A percentile compares a stretch with the other conserved stretches of the same genome.
Evolutionary conservation across 2,797 vertebrate species (phyloP).

Genomic region (Halcyon chelicuti): DNA sequence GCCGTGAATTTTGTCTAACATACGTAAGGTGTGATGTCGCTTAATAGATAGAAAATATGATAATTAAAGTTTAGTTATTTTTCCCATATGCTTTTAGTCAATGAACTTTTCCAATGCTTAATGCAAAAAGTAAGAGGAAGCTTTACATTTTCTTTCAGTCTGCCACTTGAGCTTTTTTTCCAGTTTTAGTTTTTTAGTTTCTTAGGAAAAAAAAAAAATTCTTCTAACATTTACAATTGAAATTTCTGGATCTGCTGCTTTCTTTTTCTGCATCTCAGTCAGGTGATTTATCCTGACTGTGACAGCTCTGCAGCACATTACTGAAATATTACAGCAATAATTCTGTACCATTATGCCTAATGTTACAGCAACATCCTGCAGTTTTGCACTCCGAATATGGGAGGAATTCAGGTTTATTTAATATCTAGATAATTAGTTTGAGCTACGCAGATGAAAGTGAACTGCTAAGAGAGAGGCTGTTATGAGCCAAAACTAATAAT

Average conservation of each 20-base stretch:
- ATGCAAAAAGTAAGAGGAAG: not conserved
- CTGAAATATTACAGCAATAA: conserved; percentile 67
- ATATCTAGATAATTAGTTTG: conserved; percentile 26
- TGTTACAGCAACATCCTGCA: conserved; percentile 41
- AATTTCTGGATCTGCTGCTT: not conserved
- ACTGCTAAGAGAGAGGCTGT: not conserved
- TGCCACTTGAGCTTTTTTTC: not conserved
- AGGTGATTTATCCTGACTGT: conserved; percentile 14
- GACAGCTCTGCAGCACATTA: conserved; percentile 20
- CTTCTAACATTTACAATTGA: not conserved
- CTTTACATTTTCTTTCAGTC: not conserved
- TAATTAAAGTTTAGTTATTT: not conserved
- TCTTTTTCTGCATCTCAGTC: conserved; percentile 1
- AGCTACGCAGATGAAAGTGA: conserved; percentile 35
- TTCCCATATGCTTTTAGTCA: not conserved
- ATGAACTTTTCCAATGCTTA: not conserved
- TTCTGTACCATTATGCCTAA: conserved; percentile 35
- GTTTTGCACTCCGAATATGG: conserved; percentile 19
- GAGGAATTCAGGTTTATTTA: conserved; percentile 48
- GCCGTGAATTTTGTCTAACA: not conserved
- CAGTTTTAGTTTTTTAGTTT: not conserved
- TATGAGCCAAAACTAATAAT: conserved; percentile 10
- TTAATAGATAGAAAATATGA: not conserved
- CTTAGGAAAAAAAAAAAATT: not conserved
- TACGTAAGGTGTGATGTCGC: not conserved